Base-by-base conservation (phyloP, 2,888 invertebrate genomes). In the Danaus chrysippus region DNA sequence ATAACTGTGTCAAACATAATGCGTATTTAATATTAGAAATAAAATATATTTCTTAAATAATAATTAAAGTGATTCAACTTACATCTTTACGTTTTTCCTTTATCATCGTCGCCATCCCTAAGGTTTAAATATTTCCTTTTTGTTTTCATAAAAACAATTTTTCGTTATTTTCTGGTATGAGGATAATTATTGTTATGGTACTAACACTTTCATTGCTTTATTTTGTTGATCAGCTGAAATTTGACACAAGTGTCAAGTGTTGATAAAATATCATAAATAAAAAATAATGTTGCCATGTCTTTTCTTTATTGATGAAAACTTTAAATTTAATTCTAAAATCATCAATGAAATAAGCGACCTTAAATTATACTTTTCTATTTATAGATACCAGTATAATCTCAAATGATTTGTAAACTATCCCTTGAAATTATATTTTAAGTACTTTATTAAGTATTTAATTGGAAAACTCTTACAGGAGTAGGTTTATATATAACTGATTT, bases 11-110 rank as follows among this genome's bases (percentile, higher is more conserved):
- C 43, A 61, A 56, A 57, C 62, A 52, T 64, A 71, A 71, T 75
- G 71, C 77, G 77, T 68, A 77, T 70, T 67, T 60, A 60, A 68
- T 57, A 61, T 64, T 68, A 70, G 69, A 75, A 73, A 68, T 64
- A 63, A 58, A 58, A 54, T 54, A 54, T 44, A 13, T 34, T 8
- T 65, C 42, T 58, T 54, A 23, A 43, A 57, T 17, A 56, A 70
- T 58, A 67, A 67, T 69, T 63, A 63, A 44, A 23, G 15, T 60
- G 23, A 56, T 49, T 73, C 42, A 63, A 69, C 69, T 76, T 79
- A 89, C 89, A 72, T 84, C 82, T 67, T 74, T 78, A 23, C 78
- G 79, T 77, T 87, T 87, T 68, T 87, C 87, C 72, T 87, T 90
- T 11, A 86, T 71, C 82, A 89, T 81, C 54, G 88, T 85, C 67